Percentiles rank a stretch among this genome's conserved stretches.
Evolutionary conservation across 2,797 vertebrate genomes (phyloP).

Genomic region (Remorina albescens): DNA sequence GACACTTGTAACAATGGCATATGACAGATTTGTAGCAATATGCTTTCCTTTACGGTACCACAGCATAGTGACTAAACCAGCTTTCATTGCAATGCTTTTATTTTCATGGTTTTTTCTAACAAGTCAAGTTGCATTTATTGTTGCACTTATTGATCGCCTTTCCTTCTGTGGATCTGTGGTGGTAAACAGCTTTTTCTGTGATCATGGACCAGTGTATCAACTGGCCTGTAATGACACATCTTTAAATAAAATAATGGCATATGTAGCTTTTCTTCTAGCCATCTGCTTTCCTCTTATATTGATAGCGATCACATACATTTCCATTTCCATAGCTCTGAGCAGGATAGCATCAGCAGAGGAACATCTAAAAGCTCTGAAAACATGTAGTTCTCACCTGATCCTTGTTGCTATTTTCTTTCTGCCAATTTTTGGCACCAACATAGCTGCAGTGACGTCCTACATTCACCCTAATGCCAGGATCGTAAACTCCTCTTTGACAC

Average conservation of each 20-base stretch:
- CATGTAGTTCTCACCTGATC: slow-evolving; percentile 71
- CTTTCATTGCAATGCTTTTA: slow-evolving; percentile 21
- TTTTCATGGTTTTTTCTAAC: slow-evolving; percentile 21
- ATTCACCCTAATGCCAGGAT: slow-evolving; percentile 65
- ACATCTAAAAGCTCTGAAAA: slow-evolving; percentile 65
- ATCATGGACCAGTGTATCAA: slow-evolving; percentile 58
- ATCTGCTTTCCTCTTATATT: slow-evolving; percentile 55
- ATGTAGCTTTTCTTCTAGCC: fast-evolving
- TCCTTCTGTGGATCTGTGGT: slow-evolving; percentile 73
- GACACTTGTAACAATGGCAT: slow-evolving; percentile 58
- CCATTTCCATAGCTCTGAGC: slow-evolving; percentile 56
- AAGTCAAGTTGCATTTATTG: fast-evolving
- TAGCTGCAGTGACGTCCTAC: background rate
- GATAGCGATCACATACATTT: slow-evolving; percentile 62
- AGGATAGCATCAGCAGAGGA: slow-evolving; percentile 57
- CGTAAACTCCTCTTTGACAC: slow-evolving; percentile 61
- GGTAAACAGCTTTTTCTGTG: slow-evolving; percentile 72
- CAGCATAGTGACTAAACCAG: slow-evolving; percentile 32
- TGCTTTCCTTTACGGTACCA: slow-evolving; percentile 59
- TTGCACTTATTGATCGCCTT: slow-evolving; percentile 58
- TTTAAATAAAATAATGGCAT: slow-evolving; percentile 13
- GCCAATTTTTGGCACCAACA: slow-evolving; percentile 43
- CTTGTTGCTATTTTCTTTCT: slow-evolving; percentile 72
- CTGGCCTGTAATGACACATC: slow-evolving; percentile 68
- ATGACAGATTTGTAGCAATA: slow-evolving; percentile 75